Percentiles rank a stretch among this genome's conserved stretches.
Conservation (phyloP, 2,797 vertebrate species). For the Sparus aurata region DNA sequence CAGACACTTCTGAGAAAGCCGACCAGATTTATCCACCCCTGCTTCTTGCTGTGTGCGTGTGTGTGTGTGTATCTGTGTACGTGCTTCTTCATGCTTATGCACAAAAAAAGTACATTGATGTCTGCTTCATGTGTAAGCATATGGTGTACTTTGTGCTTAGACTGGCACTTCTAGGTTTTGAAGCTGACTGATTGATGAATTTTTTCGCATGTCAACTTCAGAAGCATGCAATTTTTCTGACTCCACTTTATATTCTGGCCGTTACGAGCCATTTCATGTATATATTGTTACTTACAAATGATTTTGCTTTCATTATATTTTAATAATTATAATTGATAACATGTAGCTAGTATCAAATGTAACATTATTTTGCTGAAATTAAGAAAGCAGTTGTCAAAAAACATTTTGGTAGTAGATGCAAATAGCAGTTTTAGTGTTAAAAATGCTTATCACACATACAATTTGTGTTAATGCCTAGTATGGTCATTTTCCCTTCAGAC, state of each 20-base stretch:
- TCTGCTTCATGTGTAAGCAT: constrained; percentile 34
- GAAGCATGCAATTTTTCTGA: neutral
- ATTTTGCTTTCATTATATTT: neutral
- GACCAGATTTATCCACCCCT: constrained; percentile 39
- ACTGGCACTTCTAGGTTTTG: constrained; percentile 2
- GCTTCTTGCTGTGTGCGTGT: constrained; percentile 19
- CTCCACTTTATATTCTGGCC: neutral
- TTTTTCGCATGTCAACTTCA: neutral
- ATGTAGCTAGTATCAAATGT: too few relatives aligned
- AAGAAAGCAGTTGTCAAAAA: too few relatives aligned
- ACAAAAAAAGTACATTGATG: constrained; percentile 19
- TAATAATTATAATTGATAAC: too few relatives aligned
- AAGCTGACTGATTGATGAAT: neutral
- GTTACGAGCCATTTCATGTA: neutral
- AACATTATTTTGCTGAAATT: too few relatives aligned
- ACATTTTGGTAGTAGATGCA: neutral
- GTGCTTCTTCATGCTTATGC: constrained; percentile 29
- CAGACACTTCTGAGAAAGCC: constrained; percentile 70
- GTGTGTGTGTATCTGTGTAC: neutral
- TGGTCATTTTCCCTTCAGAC: neutral
- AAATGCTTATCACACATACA: neutral
- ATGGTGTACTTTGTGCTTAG: constrained; percentile 30
- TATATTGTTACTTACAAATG: neutral
- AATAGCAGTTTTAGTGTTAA: neutral
- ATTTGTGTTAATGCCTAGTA: neutral